Percentiles rank a stretch among this genome's conserved stretches.
Evolutionary conservation across 2,888 invertebrate genomes (phyloP).

Genomic region (Dynastes grantii): DNA sequence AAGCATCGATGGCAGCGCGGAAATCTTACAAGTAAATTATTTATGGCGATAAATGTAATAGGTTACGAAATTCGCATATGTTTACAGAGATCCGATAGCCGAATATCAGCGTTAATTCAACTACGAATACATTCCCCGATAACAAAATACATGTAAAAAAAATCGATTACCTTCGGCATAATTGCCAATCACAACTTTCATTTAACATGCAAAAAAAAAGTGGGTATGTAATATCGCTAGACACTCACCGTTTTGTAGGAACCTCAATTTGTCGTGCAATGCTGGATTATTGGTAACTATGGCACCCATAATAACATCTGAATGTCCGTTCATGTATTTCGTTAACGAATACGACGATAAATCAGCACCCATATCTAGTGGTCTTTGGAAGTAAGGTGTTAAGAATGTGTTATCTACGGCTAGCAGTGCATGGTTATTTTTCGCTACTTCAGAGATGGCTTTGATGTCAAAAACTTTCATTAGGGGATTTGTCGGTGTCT

Average conservation of each 20-base stretch:
- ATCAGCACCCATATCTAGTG: slow-evolving; percentile 93
- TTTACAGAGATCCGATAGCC: no score
- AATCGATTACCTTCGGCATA: no score
- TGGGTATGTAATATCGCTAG: not conserved
- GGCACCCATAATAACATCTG: slow-evolving; percentile 97
- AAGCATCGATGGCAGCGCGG: not conserved
- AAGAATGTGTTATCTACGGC: slow-evolving; percentile 96
- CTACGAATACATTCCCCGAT: no score
- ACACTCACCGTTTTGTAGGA: slow-evolving; percentile 87
- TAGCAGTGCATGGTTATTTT: slow-evolving; percentile 77
- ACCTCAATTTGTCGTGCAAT: slow-evolving; percentile 82
- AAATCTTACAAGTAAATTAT: not conserved
- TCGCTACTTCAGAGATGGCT: slow-evolving; percentile 78
- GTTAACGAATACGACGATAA: slow-evolving; percentile 93
- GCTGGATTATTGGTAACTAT: slow-evolving; percentile 82
- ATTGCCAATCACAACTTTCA: no score
- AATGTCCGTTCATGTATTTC: slow-evolving; percentile 99
- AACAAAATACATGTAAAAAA: no score
- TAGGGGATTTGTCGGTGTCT: slow-evolving; percentile 96
- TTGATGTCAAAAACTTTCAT: slow-evolving; percentile 92
- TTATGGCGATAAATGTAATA: not conserved
- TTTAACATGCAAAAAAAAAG: no score
- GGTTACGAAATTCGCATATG: not conserved
- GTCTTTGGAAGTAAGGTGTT: slow-evolving; percentile 92
- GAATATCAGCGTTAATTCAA: no score